Percentiles rank a stretch among this genome's conserved stretches.
phyloP scores from a whole-genome alignment of 2,888 invertebrate genomes.

The Caenorhabditis virilis region DNA sequence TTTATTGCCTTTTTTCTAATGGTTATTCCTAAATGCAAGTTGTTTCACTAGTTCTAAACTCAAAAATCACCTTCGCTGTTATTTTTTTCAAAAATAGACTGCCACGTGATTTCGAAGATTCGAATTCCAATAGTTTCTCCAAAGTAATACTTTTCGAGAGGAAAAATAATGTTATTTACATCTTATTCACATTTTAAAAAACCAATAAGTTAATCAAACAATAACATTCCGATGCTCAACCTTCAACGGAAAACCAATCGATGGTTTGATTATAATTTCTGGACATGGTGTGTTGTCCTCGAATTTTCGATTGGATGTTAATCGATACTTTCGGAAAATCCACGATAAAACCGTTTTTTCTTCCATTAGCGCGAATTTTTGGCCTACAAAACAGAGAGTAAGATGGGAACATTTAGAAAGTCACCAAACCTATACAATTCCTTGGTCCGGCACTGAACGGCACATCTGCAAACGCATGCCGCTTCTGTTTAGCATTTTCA shows the following conservation, averaged over 20 bases:
- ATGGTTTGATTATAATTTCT: conserved; percentile 48
- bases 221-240: conserved; percentile 21
- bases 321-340: conserved; percentile 68
- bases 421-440: conserved; percentile 54
- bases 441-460: conserved; percentile 59
- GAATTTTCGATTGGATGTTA: conserved; percentile 39
- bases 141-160: too few relatives aligned
- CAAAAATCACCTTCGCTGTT: too few relatives aligned
- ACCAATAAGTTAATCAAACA: too few relatives aligned
- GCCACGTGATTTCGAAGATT: too few relatives aligned
- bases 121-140: too few relatives aligned
- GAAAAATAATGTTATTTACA: too few relatives aligned
- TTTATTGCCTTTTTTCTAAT: too few relatives aligned
- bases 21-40: too few relatives aligned
- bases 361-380: conserved; percentile 54
- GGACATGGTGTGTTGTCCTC: conserved; percentile 41
- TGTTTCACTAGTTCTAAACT: too few relatives aligned
- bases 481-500: conserved; percentile 58
- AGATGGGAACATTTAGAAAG: background rate
- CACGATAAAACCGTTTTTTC: conserved; percentile 69
- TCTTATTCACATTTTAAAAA: too few relatives aligned
- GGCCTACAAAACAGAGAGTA: conserved; percentile 13
- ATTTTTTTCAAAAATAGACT: too few relatives aligned
- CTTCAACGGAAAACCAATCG: conserved; percentile 42
- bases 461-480: conserved; percentile 53